phyloP scores from a whole-genome alignment of 2,888 invertebrate species.

The Dasysyrphus tricinctus region DNA sequence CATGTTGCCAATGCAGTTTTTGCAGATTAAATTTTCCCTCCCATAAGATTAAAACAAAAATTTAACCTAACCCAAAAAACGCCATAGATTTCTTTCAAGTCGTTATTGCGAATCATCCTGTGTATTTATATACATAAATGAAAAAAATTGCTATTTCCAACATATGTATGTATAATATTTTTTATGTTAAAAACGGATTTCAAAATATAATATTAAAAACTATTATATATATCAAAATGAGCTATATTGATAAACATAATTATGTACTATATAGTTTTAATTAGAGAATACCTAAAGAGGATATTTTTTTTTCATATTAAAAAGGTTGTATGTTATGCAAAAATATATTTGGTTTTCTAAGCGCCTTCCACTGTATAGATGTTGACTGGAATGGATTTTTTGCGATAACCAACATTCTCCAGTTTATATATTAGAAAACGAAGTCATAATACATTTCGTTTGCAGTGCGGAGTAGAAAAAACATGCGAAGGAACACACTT shows the following conservation, averaged over 20 bases:
- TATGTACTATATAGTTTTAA: background rate
- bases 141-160: background rate
- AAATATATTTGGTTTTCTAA: background rate
- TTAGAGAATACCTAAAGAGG: conserved; percentile 23
- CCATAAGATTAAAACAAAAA: background rate
- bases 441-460: background rate
- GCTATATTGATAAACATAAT: background rate
- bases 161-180: too few species aligned
- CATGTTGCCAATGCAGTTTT: background rate
- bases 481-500: too few species aligned
- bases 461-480: background rate
- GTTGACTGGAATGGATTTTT: conserved; percentile 5
- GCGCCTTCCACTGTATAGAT: conserved; percentile 20
- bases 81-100: conserved; percentile 3
- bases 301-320: background rate
- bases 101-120: conserved; percentile 5
- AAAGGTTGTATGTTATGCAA: background rate
- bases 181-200: background rate
- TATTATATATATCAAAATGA: background rate
- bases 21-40: background rate
- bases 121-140: background rate
- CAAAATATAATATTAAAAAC: background rate
- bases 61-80: conserved; percentile 13
- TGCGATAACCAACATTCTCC: conserved; percentile 1
- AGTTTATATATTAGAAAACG: background rate